phyloP scores from a whole-genome alignment of 2,797 vertebrate genomes.

The Menidia menidia region DNA sequence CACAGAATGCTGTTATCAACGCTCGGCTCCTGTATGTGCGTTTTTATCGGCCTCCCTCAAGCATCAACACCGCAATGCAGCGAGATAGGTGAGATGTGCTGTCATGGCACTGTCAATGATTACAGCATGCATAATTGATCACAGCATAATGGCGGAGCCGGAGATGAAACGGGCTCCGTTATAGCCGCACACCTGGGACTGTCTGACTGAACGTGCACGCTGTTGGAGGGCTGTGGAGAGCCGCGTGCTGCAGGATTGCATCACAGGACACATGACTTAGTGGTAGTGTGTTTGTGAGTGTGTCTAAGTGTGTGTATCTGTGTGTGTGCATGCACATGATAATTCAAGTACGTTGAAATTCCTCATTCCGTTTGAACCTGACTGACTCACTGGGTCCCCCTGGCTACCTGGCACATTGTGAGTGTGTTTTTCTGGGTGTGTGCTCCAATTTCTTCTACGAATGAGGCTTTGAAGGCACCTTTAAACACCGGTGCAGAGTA shows the following conservation, averaged over 20 bases:
- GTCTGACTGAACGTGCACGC: constrained; percentile 17
- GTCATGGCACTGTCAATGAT: constrained; percentile 76
- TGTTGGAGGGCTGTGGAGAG: constrained; percentile 17
- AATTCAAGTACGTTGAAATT: constrained; percentile 61
- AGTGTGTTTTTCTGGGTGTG: constrained; percentile 6
- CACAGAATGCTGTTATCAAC: constrained; percentile 49
- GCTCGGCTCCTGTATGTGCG: constrained; percentile 34
- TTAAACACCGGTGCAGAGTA: constrained; percentile 18
- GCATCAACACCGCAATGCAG: constrained; percentile 75
- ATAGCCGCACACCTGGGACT: constrained; percentile 49
- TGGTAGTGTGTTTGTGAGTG: constrained; percentile 19
- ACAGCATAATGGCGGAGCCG: constrained; percentile 48
- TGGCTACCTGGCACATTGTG: constrained; percentile 58
- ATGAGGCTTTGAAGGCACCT: constrained; percentile 37
- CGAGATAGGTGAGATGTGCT: constrained; percentile 61
- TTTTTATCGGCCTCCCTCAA: constrained; percentile 59
- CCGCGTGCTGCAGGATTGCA: constrained; percentile 54
- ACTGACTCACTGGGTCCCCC: constrained; percentile 67
- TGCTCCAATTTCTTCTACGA: constrained; percentile 46
- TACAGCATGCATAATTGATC: constrained; percentile 79
- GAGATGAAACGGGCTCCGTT: constrained; percentile 62
- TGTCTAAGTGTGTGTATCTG: neutral
- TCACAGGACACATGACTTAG: constrained; percentile 42
- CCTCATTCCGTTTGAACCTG: constrained; percentile 80
- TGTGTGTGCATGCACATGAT: constrained; percentile 13